Evolutionary conservation across 2,888 invertebrate species (phyloP), one percentile per base, ranked within the genome.

Genomic region (Octodonta nipae): DNA sequence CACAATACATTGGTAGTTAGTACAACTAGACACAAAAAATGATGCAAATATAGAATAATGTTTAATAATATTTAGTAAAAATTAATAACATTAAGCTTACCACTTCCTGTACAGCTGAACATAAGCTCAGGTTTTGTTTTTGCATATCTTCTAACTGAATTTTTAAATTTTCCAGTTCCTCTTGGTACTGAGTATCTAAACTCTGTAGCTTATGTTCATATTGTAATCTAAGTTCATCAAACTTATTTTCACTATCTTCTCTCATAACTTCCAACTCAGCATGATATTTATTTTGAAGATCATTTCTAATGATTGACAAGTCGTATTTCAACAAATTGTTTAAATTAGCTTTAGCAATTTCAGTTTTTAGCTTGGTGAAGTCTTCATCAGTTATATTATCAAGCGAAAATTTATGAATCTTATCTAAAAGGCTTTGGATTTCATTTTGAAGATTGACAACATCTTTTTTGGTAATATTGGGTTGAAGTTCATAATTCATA

Each of bases 81-180:
- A n/a, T n/a, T n/a, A n/a, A n/a, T n/a, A n/a, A 22, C n/a, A 22
- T 10, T 28, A 32, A 34, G 49, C 54, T 55, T 45, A 61, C 61
- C 45, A 71, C 72, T 44, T 69, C 71, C 54, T 72, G 71, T 7
- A 68, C 47, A 0, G 66, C 60, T 2, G 67, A 63, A 28, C 63
- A 64, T 1, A 60, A 53, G 22, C 34, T 38, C 4, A 43, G 20
- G 30, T 39, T 33, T 11, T 39, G 39, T 26, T 38, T 67, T 63
- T 0, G 64, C 58, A 50, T 62, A 1, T 61, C 45, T 0, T 63
- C 65, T 37, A 44, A 28, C 33, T 44, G 47, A 13, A 36, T 32
- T 24, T 37, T 47, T 25, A 49, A 45, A 31, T 44, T 62, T 0
- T 59, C 61, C 32, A 78, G 67, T 41, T 62, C 63, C 3, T 64